phyloP scores from a whole-genome alignment of 2,888 invertebrate species.

The Synergus gifuensis region DNA sequence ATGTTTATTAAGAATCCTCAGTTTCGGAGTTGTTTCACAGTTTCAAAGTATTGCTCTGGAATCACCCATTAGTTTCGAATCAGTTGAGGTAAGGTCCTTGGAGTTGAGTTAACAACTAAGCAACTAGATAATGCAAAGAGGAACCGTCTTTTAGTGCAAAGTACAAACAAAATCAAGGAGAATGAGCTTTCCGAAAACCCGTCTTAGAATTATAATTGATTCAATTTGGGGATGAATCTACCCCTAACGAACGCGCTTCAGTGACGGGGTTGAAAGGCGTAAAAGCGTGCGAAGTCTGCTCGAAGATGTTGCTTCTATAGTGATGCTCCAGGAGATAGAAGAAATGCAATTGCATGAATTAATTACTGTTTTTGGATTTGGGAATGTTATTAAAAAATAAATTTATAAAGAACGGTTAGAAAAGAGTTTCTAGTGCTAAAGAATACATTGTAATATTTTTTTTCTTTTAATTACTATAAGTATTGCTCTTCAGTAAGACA shows the following conservation, averaged over 20 bases:
- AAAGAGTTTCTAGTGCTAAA: no score
- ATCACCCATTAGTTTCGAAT: neutral
- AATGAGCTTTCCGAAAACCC: conserved; percentile 70
- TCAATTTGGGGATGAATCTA: conserved; percentile 76
- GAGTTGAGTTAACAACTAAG: conserved; percentile 28
- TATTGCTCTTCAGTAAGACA: neutral
- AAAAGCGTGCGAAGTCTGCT: conserved; percentile 68
- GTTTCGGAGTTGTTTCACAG: neutral
- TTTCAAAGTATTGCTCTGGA: neutral
- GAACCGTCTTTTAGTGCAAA: conserved; percentile 30
- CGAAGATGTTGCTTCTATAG: conserved; percentile 40
- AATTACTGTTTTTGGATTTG: neutral
- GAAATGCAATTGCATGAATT: conserved; percentile 43
- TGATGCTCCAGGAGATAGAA: conserved; percentile 42
- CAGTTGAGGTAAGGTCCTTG: neutral
- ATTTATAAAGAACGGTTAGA: neutral
- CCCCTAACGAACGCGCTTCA: conserved; percentile 73
- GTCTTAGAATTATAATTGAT: conserved; percentile 76
- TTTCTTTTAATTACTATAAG: neutral
- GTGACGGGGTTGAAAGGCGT: conserved; percentile 70
- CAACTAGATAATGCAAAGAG: conserved; percentile 26
- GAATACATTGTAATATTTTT: neutral
- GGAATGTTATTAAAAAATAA: neutral
- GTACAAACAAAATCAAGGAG: conserved; percentile 32
- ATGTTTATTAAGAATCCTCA: neutral